Conservation (phyloP, 2,888 invertebrate genomes). For the Augiades crinisus region DNA sequence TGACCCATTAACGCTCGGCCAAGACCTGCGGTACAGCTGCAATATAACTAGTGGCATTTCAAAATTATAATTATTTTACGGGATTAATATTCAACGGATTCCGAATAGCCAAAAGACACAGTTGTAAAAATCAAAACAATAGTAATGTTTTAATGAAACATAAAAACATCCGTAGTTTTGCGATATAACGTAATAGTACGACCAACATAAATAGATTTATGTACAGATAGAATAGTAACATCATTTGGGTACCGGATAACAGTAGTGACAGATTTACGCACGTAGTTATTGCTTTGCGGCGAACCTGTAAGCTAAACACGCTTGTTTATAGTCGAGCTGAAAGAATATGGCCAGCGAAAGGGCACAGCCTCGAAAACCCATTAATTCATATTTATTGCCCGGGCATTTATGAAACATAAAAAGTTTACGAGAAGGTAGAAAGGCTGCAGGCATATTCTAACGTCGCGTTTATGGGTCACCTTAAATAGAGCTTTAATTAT, state of each 20-base stretch:
- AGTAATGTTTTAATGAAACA: no score
- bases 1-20: no score
- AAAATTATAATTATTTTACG: no score
- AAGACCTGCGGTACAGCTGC: no score
- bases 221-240: background rate
- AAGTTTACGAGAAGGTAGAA: conserved; percentile 69
- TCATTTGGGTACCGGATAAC: background rate
- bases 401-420: conserved; percentile 77
- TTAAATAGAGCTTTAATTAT: conserved; percentile 66
- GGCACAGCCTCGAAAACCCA: conserved; percentile 61
- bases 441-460: conserved; percentile 61
- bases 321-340: conserved; percentile 45
- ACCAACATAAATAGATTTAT: background rate
- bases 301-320: conserved; percentile 47
- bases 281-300: conserved; percentile 34
- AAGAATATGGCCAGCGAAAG: conserved; percentile 53
- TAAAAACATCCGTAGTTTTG: no score
- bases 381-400: conserved; percentile 75
- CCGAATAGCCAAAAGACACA: no score
- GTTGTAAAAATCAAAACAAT: background rate
- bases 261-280: conserved; percentile 33
- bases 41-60: no score
- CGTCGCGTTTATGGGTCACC: conserved; percentile 66
- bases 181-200: background rate
- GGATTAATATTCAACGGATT: no score